These are phyloP conservation scores for Philotrypesis tridentata DNA, from an alignment of 1,140 invertebrate species.

Conservation along the genomic window DNA sequence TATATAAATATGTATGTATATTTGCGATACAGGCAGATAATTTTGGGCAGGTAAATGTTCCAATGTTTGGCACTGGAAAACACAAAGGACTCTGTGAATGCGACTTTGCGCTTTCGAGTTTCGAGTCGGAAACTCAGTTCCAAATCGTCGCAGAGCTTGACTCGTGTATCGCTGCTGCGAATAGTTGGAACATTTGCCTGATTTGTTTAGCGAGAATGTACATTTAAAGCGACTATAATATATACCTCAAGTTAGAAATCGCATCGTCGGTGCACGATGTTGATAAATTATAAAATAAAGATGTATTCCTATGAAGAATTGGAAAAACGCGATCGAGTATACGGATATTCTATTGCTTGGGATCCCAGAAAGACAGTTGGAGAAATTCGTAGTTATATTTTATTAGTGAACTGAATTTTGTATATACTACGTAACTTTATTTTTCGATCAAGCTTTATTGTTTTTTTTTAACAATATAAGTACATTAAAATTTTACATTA, in stretches of 20 bases:
- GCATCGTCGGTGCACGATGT: no score
- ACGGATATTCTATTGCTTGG: background rate
- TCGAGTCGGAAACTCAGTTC: no score
- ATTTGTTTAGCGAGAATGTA: background rate
- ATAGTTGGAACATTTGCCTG: background rate
- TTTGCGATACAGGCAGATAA: no score
- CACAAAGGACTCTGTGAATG: no score
- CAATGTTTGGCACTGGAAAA: background rate
- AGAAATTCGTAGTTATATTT: constrained; percentile 8
- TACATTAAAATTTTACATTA: background rate
- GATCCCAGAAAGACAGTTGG: background rate
- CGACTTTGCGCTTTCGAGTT: no score
- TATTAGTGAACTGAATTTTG: background rate
- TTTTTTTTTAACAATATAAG: background rate
- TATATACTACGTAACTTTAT: background rate
- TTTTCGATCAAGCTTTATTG: background rate
- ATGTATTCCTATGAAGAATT: background rate
- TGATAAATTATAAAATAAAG: background rate
- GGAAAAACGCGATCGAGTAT: background rate
- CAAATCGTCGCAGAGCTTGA: no score
- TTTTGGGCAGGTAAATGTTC: background rate
- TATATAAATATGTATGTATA: no score
- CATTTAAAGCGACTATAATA: background rate
- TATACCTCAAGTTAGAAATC: background rate
- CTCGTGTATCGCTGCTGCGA: no score